These are phyloP conservation scores for Heterodera schachtii DNA, from an alignment of 1,140 invertebrate genomes.

Conservation along the genomic window DNA sequence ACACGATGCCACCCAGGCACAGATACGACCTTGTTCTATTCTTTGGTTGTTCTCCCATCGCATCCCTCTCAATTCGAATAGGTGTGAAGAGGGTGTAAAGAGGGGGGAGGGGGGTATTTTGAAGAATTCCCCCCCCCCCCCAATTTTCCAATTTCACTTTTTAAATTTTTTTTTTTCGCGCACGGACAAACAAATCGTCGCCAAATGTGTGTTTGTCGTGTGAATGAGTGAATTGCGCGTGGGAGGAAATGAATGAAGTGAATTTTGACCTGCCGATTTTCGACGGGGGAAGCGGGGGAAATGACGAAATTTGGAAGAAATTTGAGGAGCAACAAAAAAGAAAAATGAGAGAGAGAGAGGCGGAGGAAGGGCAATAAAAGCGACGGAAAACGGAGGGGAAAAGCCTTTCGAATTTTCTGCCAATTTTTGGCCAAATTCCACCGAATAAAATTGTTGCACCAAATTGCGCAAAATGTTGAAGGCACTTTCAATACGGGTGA, in stretches of 20 bases:
- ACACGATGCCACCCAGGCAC: too few relatives aligned
- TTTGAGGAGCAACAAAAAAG: neutral
- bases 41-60: neutral
- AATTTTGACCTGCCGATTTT: neutral
- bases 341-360: neutral
- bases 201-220: neutral
- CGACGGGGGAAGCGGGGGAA: neutral
- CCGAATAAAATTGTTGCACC: neutral
- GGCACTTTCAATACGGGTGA: constrained; percentile 8
- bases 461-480: constrained; percentile 20
- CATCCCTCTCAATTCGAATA: neutral
- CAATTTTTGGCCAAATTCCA: neutral
- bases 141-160: too few relatives aligned
- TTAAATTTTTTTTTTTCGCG: neutral
- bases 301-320: neutral
- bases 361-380: neutral
- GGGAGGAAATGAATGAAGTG: neutral
- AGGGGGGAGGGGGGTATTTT: neutral
- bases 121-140: neutral
- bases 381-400: neutral
- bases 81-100: neutral
- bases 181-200: neutral
- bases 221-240: neutral
- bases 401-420: neutral
- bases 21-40: neutral